Base-by-base conservation (phyloP, 1,140 invertebrate species). In the Hyposmocoma kahamanoa region DNA sequence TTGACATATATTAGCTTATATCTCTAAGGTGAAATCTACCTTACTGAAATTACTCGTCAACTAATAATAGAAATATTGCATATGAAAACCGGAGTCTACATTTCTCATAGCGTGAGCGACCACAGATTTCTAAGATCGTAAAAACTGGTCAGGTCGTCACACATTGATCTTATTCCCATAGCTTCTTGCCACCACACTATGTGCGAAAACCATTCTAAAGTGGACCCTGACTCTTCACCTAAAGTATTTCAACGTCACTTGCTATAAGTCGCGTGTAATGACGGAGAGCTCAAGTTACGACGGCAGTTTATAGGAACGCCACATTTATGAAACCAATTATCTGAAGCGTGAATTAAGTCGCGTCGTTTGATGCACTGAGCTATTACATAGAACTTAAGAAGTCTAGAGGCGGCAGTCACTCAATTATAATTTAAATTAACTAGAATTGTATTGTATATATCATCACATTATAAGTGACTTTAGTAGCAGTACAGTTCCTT, bases 291-390 rank as follows among this genome's bases (percentile, higher is more conserved):
- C 48, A 48, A 0, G 30, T 43, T 52, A 53, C 18, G 41, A 39
- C 50, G 57, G 49, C 47, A n/a, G 42, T 47, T 3, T 22, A 11
- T 22, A 39, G 22, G 42, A 51, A 53, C 38, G 24, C 48, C 58
- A 50, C 57, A 42, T 52, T 59, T 52, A 66, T 62, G 56, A 56
- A 62, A 66, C 56, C 53, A 66, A 66, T 66, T 66, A 66, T 56
- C 54, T 44, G 53, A 55, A 48, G 59, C 53, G 59, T 56, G 56
- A 66, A 66, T 66, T 62, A 55, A 66, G 45, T 62, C 59, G 53
- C 50, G 21, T 41, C 19, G 50, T 50, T 43, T 54, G 28, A 45
- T 42, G 47, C 42, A 26, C 22, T 32, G n/a, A 22, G 41, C 26
- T 20, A 34, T 26, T 22, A 6, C 53, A 47, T 22, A 58, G 62